Evolutionary conservation across 2,888 invertebrate genomes (phyloP).

Genomic region (Cordilura impudica): DNA sequence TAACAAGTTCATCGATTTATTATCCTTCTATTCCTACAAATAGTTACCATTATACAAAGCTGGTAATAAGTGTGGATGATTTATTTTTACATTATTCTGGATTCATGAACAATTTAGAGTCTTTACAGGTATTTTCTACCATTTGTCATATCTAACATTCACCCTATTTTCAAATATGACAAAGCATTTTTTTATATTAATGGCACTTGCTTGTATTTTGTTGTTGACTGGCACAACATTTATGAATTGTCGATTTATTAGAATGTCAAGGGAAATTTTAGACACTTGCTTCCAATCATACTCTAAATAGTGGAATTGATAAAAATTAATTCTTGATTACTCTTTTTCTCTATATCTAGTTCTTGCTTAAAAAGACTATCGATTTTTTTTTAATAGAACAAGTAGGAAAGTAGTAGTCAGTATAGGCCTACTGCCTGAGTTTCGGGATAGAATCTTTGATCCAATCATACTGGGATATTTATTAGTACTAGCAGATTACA

Average conservation of each 20-base stretch:
- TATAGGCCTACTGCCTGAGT: too few relatives aligned
- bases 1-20: not conserved
- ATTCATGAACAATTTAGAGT: too few relatives aligned
- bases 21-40: not conserved
- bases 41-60: not conserved
- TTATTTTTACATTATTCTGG: too few relatives aligned
- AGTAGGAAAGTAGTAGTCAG: too few relatives aligned
- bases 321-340: too few relatives aligned
- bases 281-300: not conserved
- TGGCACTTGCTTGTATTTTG: constrained; percentile 17
- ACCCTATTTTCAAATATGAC: constrained; percentile 29
- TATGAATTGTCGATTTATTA: constrained; percentile 16
- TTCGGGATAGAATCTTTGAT: too few relatives aligned
- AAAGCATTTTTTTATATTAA: constrained; percentile 27
- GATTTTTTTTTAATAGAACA: too few relatives aligned
- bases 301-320: not conserved
- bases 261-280: not conserved
- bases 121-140: not conserved
- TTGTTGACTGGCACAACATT: constrained; percentile 28
- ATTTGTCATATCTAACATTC: constrained; percentile 14
- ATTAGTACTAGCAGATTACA: too few relatives aligned
- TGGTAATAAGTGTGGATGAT: too few relatives aligned
- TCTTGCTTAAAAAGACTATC: too few relatives aligned
- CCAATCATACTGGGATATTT: too few relatives aligned
- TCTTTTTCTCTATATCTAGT: too few relatives aligned